Base-by-base conservation (phyloP, 2,797 vertebrate species). In the Onychomys leucogaster region DNA sequence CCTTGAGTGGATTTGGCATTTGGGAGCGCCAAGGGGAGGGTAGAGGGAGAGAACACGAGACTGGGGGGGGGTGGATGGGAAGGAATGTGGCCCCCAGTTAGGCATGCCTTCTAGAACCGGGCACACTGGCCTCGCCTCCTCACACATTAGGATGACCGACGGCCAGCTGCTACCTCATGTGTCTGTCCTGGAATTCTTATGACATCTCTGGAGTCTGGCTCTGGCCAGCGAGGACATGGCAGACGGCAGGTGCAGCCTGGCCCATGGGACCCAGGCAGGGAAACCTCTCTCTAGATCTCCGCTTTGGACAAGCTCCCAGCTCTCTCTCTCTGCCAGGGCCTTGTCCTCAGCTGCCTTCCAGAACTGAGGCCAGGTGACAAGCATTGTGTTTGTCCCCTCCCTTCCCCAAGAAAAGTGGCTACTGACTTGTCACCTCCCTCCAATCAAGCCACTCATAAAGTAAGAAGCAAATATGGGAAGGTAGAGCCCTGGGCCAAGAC, bases 141-240 rank as follows among this genome's bases (percentile, higher is more conserved):
- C 59, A 49, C 17, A 34, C 49, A 29, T 10, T 13, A 85, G 75
- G 52, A 59, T 82, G 76, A 57, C 81, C 17, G 59, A 63, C 1
- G n/a, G 41, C 69, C 95, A 86, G 86, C 91, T 59, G 78, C 71
- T 9, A 57, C 32, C 41, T 78, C 89, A 1, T 3, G 43, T 21
- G 88, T 81, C 92, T 25, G 63, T 69, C 96, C 94, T 94, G 96
- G 97, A 96, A 98, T 97, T 81, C 96, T 76, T 43, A 76, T 55
- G 93, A 91, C 81, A 78, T 41, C 2, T 41, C 67, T 37, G 93
- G 95, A 96, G 94, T 97, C 78, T 57, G 4, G 76, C 37, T 43
- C 46, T 52, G 83, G 71, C 95, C 76, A 34, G 73, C 14, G 94
- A 94, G 96, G 95, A 91, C 94, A 89, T 89, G 94, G 78, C 67